phyloP scores from a whole-genome alignment of 2,113 vertebrate genomes.

The Trogon melanurus region DNA sequence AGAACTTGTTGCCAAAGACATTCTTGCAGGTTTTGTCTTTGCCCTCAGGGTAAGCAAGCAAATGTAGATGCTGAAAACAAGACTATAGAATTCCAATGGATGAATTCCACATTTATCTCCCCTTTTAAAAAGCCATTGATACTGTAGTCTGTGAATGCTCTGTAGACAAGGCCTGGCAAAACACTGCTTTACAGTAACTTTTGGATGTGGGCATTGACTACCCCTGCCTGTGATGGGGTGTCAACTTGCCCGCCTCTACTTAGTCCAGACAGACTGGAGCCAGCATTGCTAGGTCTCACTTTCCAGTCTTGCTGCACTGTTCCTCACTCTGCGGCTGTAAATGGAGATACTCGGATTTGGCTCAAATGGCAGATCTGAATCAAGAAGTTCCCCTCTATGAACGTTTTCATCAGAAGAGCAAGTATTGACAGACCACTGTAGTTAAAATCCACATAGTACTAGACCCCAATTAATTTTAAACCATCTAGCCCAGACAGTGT shows the following conservation, averaged over 20 bases:
- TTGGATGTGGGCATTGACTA: not conserved
- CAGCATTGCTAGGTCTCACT: not conserved
- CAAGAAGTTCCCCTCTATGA: not conserved
- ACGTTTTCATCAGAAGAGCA: not conserved
- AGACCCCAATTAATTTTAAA: not conserved
- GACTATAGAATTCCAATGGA: not conserved
- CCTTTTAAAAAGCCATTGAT: not conserved
- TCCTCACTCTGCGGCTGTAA: not conserved
- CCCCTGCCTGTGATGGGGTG: not conserved
- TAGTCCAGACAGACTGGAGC: not conserved
- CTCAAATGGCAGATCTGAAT: not conserved
- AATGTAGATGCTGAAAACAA: not conserved
- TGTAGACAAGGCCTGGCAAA: not conserved
- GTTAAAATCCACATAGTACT: not conserved
- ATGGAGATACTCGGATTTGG: not conserved
- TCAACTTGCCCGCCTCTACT: not conserved
- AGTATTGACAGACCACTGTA: not conserved
- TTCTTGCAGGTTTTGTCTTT: not conserved
- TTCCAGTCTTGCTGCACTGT: not conserved
- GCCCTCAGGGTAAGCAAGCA: not conserved
- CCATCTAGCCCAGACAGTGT: not conserved
- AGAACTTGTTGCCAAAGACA: not conserved
- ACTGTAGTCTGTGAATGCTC: not conserved
- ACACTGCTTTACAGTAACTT: not conserved
- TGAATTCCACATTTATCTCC: not conserved